phyloP scores from a whole-genome alignment of 53 echinoderm and acorn worm genomes.

The Temnopleurus reevesii region DNA sequence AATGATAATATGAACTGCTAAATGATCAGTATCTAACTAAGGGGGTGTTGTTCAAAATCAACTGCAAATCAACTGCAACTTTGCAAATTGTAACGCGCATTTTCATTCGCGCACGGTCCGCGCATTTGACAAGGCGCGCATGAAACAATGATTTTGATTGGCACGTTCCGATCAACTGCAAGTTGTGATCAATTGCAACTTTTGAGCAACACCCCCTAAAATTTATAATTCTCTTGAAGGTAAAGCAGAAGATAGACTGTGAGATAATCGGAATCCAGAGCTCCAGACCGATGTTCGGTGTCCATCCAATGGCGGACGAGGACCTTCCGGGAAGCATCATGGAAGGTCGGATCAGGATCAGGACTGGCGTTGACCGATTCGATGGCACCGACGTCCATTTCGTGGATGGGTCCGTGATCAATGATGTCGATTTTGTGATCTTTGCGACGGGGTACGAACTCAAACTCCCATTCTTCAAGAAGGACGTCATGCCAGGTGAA shows the following conservation, averaged over 20 bases:
- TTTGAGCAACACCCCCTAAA: no score
- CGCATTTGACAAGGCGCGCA: no score
- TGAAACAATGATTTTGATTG: no score
- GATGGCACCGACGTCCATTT: slow-evolving; percentile 57
- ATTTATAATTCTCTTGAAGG: neutral
- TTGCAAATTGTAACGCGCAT: no score
- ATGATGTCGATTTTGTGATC: slow-evolving; percentile 64
- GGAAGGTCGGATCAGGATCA: slow-evolving; percentile 58
- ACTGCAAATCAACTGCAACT: no score
- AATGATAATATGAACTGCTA: no score
- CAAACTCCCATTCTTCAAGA: slow-evolving; percentile 54
- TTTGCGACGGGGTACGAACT: slow-evolving; percentile 72
- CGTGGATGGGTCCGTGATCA: slow-evolving; percentile 57
- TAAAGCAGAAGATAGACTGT: neutral
- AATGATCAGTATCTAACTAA: no score
- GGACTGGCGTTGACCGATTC: slow-evolving; percentile 61
- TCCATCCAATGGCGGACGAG: slow-evolving; percentile 65
- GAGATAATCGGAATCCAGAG: slow-evolving; percentile 58
- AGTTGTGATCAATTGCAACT: no score
- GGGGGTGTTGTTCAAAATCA: no score
- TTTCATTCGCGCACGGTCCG: no score
- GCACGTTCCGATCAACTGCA: no score
- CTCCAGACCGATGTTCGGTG: slow-evolving; percentile 10
- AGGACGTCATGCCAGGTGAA: slow-evolving; percentile 9
- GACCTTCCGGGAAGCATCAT: slow-evolving; percentile 56